Base-by-base conservation (phyloP, 2,888 invertebrate genomes). In the Ophion slaviceki region DNA sequence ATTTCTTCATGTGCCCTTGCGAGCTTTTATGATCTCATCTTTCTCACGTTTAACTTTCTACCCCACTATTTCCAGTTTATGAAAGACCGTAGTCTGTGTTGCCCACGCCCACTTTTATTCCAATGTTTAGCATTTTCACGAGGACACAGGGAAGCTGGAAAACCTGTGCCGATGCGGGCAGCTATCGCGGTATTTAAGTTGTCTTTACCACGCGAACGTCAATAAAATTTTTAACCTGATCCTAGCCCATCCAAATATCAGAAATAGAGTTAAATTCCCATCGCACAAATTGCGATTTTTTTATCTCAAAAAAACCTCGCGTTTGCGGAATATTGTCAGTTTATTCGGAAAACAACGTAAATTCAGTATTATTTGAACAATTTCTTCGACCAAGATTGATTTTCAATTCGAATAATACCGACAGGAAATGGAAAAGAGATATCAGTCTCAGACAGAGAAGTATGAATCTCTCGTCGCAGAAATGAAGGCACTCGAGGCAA, bases 401-500 rank as follows among this genome's bases (percentile, higher is more conserved):
- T 79, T 17, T 45, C 8, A 45, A 24, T 28, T 70, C 64, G 1
- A 53, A 70, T 24, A 53, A 24, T 72, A 7, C 11, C n/a, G 57
- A 67, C 66, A 85, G 76, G 76, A 83, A 76, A 75, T 86, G 59
- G 77, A 84, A 17, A 45, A 45, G 70, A 84, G 78, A 47, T 53
- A 84, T 45, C 76, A 82, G 14, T 17, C 61, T 67, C 86, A 87
- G 20, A 47, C 68, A 2, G 79, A 86, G 66, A 88, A 83, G 24
- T 86, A 87, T 62, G 84, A 87, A 10, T 45, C 70, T 40, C 70
- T 84, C 45, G 28, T 85, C 2, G 74, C 61, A 8, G 84, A 88
- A 67, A 80, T 84, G 53, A 81, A 87, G 53, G 28, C 62, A 2
- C 64, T 85, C n/a, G 82, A 83, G 47, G 32, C 57, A 7, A 78